Evolutionary conservation across 1,140 invertebrate species (phyloP), one percentile per base, ranked within the genome.

Genomic region (Glossosoma conforme): DNA sequence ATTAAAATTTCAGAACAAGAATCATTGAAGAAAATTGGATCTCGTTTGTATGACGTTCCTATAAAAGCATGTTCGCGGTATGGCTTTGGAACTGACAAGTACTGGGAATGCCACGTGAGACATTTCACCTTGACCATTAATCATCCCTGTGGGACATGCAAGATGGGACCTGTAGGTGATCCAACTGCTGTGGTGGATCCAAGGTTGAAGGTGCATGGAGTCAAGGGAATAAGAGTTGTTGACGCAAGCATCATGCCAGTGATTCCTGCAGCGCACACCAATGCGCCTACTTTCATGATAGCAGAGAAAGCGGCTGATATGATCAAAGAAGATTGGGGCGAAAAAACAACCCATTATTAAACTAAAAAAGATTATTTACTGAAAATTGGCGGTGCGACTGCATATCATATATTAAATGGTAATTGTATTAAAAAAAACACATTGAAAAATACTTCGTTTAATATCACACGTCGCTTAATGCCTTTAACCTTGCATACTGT

Each of bases 101-200:
- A 91, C 62, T 89, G 86, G 73, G 79, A 80, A 20, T 93, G 89
- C 67, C 75, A 82, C 32, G 69, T 78, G 0, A 73, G 78, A 17
- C 74, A 80, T 46, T 78, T 86, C 17, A 85, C 86, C 0, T 74
- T 81, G 13, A 87, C 82, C 1, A 82, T 89, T 37, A 89, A 85
- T 60, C 89, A 92, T 64, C 82, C 84, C 15, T 79, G 80, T 1
- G 87, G 89, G 0, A 92, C 89, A 0, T 87, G 86, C 62, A 91
- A 89, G 68, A 94, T 94, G 91, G 91, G 89, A 1, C 79, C 82
- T 0, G 52, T 61, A 13, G 69, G 60, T 2, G 87, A 91, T 65
- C 71, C 75, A 3, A 72, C 74, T 0, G 80, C 86, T 4, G 86
- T 90, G 0, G 86, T 90, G 0, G 81, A 87, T 68, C 75, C 83